phyloP scores from a whole-genome alignment of 2,888 invertebrate genomes.

The Ischnus inquisitorius region DNA sequence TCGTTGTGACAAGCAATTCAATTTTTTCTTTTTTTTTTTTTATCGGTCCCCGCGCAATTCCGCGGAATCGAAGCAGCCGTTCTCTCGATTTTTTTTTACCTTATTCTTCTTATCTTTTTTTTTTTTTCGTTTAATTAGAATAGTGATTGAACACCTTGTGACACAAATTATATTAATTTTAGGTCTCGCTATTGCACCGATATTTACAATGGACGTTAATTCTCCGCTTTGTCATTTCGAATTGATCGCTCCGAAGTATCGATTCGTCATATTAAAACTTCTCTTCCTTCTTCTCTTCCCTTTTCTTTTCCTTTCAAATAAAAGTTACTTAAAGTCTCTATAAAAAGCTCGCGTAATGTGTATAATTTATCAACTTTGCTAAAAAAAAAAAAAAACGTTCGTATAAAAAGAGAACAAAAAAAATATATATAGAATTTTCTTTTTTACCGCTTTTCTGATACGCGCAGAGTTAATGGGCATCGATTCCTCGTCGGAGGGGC shows the following conservation, averaged over 20 bases:
- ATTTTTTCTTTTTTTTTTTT: slow-evolving; percentile 49
- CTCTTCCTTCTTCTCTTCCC: slow-evolving; percentile 64
- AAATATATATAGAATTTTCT: slow-evolving; percentile 32
- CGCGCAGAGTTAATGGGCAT: slow-evolving; percentile 17
- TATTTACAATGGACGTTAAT: slow-evolving; percentile 84
- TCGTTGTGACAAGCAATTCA: slow-evolving; percentile 14
- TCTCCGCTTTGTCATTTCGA: slow-evolving; percentile 71
- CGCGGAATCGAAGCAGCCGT: slow-evolving; percentile 73
- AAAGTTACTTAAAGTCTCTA: slow-evolving; percentile 79
- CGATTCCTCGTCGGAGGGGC: neutral
- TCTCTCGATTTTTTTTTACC: slow-evolving; percentile 57
- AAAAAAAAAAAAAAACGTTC: slow-evolving; percentile 76
- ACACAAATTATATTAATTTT: slow-evolving; percentile 81
- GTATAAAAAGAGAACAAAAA: slow-evolving; percentile 37
- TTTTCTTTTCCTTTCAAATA: slow-evolving; percentile 71
- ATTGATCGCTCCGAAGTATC: slow-evolving; percentile 67
- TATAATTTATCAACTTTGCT: slow-evolving; percentile 52
- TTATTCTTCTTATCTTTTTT: too few species aligned
- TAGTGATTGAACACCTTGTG: slow-evolving; percentile 74
- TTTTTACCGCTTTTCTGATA: slow-evolving; percentile 31
- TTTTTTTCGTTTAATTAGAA: slow-evolving; percentile 69
- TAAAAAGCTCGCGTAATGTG: slow-evolving; percentile 73
- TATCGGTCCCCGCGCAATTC: slow-evolving; percentile 69
- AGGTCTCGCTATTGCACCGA: slow-evolving; percentile 82
- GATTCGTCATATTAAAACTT: slow-evolving; percentile 66